These are phyloP conservation scores for Parazoanthus darwini DNA, from an alignment of 92 coral and sea anemone species.

Conservation along the genomic window DNA sequence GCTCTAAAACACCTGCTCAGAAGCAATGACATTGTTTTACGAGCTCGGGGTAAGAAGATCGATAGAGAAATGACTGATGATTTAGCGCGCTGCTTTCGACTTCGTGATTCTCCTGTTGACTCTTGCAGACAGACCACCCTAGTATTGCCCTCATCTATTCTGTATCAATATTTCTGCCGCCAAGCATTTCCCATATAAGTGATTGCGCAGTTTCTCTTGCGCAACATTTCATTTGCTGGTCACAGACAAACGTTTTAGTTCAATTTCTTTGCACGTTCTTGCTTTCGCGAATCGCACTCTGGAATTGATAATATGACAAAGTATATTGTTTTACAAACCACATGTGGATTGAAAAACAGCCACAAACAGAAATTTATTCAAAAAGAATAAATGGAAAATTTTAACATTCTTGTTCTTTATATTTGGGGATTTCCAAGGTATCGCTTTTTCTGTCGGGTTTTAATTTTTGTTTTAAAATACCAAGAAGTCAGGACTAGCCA, in stretches of 20 bases:
- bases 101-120: neutral
- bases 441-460: neutral
- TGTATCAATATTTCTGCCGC: neutral
- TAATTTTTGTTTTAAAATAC: too few relatives aligned
- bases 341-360: constrained; percentile 4
- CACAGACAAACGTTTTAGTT: neutral
- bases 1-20: neutral
- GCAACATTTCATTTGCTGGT: neutral
- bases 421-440: neutral
- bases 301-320: constrained; percentile 9
- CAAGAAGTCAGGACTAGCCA: neutral
- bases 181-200: neutral
- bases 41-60: neutral
- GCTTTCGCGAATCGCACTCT: neutral
- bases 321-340: neutral
- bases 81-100: neutral
- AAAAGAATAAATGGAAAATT: neutral
- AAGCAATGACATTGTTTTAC: neutral
- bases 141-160: neutral
- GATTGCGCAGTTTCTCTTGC: neutral
- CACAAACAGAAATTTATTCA: neutral
- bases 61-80: constrained; percentile 18
- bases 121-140: neutral
- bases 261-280: neutral
- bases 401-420: neutral